Percentiles rank a stretch among this genome's conserved stretches.
Conservation (phyloP, 2,113 vertebrate species). For the Coturnix japonica region DNA sequence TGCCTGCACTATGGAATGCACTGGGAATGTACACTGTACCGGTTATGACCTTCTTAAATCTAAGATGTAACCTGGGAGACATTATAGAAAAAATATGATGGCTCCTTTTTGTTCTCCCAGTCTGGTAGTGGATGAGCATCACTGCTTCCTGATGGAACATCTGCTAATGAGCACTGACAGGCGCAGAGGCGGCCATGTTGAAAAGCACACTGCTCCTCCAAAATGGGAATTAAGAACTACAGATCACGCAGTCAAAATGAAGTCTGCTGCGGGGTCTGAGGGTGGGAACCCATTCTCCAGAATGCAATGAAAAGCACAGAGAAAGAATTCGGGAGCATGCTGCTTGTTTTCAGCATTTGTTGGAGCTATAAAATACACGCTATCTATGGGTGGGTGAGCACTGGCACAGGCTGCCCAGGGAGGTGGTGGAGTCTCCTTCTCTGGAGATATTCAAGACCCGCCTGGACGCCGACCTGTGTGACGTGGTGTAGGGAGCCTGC, state of each 20-base stretch:
- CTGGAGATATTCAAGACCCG: no score
- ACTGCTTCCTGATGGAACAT: not conserved
- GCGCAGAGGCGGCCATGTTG: not conserved
- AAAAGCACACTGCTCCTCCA: not conserved
- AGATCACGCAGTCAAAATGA: accelerated
- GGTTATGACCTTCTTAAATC: not conserved
- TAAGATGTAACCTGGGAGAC: not conserved
- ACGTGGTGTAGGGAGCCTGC: no score
- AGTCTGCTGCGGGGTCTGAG: not conserved
- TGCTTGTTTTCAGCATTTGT: not conserved
- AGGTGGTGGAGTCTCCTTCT: no score
- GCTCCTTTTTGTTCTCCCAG: not conserved
- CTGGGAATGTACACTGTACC: not conserved
- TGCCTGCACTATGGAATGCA: not conserved
- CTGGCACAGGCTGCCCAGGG: no score
- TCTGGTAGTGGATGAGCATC: not conserved
- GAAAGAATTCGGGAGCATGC: not conserved
- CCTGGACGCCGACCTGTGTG: no score
- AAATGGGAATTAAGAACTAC: not conserved
- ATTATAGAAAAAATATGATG: not conserved
- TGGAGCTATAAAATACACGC: not conserved
- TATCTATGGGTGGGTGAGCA: not conserved
- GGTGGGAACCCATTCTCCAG: not conserved
- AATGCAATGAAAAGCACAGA: not conserved
- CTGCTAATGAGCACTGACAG: not conserved